Percentiles rank a stretch among this genome's conserved stretches.
Conservation (phyloP, 2,888 invertebrate species). For the Alitta virens region DNA sequence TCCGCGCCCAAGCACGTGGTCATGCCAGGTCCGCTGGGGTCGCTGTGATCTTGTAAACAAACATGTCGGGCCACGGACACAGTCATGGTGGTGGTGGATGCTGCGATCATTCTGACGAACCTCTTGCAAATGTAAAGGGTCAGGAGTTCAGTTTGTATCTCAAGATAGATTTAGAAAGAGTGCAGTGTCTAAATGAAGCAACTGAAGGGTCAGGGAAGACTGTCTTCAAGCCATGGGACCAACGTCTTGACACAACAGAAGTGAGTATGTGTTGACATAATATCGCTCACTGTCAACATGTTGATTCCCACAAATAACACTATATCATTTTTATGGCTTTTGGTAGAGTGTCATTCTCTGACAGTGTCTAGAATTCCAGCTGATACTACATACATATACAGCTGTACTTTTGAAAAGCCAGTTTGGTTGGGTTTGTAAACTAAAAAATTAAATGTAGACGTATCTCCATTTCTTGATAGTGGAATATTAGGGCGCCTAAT, state of each 20-base stretch:
- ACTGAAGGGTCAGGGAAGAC: slow-evolving; percentile 81
- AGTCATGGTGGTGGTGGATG: slow-evolving; percentile 23
- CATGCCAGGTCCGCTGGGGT: no score
- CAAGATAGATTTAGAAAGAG: slow-evolving; percentile 83
- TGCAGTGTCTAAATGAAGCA: slow-evolving; percentile 88
- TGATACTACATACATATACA: no score
- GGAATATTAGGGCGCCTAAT: no score
- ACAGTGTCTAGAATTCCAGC: no score
- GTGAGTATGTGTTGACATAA: slow-evolving; percentile 62
- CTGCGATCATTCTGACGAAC: slow-evolving; percentile 36
- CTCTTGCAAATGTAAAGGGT: slow-evolving; percentile 64
- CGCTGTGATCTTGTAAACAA: not conserved
- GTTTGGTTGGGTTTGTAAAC: no score
- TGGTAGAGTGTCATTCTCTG: no score
- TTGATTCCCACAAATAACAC: no score
- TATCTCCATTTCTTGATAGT: no score
- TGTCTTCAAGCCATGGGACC: slow-evolving; percentile 91
- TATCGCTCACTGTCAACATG: slow-evolving; percentile 9
- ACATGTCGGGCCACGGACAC: slow-evolving; percentile 23
- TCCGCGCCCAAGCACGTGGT: no score
- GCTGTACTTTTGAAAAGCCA: no score
- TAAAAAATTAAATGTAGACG: no score
- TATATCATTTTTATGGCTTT: no score
- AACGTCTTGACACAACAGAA: slow-evolving; percentile 72
- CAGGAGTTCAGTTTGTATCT: slow-evolving; percentile 79